A percentile compares a stretch with the other conserved stretches of the same genome.
phyloP scores from a whole-genome alignment of 2,797 vertebrate species.

The Eulemur albifrons region DNA sequence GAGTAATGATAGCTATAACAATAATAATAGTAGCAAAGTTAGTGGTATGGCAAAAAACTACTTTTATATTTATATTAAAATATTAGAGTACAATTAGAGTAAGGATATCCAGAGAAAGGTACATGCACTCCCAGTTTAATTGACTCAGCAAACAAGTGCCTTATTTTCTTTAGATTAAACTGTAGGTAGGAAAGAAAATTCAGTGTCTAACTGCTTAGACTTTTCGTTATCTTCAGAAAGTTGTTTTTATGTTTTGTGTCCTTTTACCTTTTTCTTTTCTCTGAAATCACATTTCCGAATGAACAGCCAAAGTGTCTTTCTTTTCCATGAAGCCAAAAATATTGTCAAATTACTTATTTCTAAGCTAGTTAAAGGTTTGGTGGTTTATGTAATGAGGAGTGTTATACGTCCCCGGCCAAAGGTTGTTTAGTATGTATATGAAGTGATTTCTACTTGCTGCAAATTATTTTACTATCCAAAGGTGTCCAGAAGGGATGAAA shows the following conservation, averaged over 20 bases:
- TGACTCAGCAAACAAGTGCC: neutral
- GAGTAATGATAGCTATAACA: neutral
- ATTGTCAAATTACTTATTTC: neutral
- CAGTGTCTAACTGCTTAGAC: neutral
- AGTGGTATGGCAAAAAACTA: neutral
- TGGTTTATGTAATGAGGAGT: neutral
- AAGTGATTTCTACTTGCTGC: neutral
- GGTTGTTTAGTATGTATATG: neutral
- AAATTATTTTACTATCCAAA: neutral
- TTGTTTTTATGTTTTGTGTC: neutral
- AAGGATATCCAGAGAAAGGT: neutral
- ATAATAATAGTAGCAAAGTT: neutral
- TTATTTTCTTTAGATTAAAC: constrained; percentile 16
- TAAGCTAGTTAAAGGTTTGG: neutral
- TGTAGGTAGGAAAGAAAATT: neutral
- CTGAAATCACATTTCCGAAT: neutral
- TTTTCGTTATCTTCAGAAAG: constrained; percentile 15
- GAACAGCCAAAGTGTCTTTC: neutral
- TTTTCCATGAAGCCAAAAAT: neutral
- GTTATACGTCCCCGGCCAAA: neutral
- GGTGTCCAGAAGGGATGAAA: neutral
- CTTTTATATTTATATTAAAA: neutral
- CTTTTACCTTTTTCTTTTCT: neutral
- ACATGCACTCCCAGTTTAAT: neutral
- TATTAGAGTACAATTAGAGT: neutral